phyloP scores from a whole-genome alignment of 2,888 invertebrate species.

The Zhuqinia jingwanae region DNA sequence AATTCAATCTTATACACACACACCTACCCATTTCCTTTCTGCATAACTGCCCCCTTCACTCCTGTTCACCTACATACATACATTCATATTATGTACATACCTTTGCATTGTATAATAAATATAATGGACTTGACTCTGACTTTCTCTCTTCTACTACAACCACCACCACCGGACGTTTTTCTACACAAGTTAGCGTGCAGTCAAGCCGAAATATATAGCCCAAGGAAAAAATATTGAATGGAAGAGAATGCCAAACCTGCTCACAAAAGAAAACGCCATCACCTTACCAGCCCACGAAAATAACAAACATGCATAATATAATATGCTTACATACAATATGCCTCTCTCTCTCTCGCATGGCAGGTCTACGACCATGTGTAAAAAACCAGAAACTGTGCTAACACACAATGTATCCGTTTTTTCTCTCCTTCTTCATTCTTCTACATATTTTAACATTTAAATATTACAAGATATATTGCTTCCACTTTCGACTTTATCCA shows the following conservation, averaged over 20 bases:
- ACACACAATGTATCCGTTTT: no score
- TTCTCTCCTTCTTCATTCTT: not conserved
- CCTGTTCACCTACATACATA: not conserved
- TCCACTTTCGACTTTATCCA: not conserved
- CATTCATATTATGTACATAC: no score
- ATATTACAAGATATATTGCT: conserved; percentile 9
- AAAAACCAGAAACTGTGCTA: no score
- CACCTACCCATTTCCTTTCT: not conserved
- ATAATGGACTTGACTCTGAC: conserved; percentile 8
- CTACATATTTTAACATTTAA: conserved; percentile 16
- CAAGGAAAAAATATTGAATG: not conserved
- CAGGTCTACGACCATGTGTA: not conserved
- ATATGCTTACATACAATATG: not conserved
- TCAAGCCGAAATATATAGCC: not conserved
- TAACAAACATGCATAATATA: not conserved
- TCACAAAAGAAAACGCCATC: not conserved
- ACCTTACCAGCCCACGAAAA: no score
- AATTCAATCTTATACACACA: no score
- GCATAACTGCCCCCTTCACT: no score
- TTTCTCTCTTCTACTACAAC: not conserved
- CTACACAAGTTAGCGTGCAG: not conserved
- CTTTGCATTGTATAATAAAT: no score
- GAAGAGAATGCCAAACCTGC: not conserved
- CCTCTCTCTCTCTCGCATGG: no score
- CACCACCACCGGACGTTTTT: not conserved